A percentile compares a stretch with the other conserved stretches of the same genome.
phyloP scores from a whole-genome alignment of 2,888 invertebrate genomes.

The Tipula confusa region DNA sequence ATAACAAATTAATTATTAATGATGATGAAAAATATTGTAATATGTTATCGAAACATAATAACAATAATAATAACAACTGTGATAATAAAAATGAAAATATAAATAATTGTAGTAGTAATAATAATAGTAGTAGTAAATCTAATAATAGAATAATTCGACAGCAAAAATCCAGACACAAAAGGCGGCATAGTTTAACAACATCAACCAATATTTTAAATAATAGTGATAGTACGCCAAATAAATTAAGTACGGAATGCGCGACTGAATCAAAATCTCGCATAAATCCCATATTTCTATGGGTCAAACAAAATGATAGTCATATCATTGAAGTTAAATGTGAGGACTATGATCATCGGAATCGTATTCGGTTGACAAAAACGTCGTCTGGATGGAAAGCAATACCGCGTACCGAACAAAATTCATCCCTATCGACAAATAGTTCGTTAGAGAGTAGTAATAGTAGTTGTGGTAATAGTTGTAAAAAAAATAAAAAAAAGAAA shows the following conservation, averaged over 20 bases:
- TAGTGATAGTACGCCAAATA: slow-evolving; percentile 29
- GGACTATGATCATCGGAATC: slow-evolving; percentile 81
- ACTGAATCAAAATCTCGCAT: slow-evolving; percentile 40
- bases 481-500: slow-evolving; percentile 30
- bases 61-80: slow-evolving; percentile 29
- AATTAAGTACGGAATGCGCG: not conserved
- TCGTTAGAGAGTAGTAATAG: not conserved
- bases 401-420: slow-evolving; percentile 63
- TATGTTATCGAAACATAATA: slow-evolving; percentile 12
- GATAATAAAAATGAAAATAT: slow-evolving; percentile 21
- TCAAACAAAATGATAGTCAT: slow-evolving; percentile 71
- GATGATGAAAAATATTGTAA: slow-evolving; percentile 8
- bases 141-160: not conserved
- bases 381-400: slow-evolving; percentile 77
- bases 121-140: not conserved
- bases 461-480: not conserved
- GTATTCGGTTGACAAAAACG: slow-evolving; percentile 76
- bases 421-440: slow-evolving; percentile 34
- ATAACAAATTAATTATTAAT: slow-evolving; percentile 27
- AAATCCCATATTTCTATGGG: slow-evolving; percentile 82
- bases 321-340: slow-evolving; percentile 82
- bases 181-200: slow-evolving; percentile 20
- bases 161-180: not conserved
- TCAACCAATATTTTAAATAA: slow-evolving; percentile 31
- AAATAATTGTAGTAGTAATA: not conserved